phyloP scores from a whole-genome alignment of 2,113 vertebrate genomes.

The Pyxicephalus adspersus region DNA sequence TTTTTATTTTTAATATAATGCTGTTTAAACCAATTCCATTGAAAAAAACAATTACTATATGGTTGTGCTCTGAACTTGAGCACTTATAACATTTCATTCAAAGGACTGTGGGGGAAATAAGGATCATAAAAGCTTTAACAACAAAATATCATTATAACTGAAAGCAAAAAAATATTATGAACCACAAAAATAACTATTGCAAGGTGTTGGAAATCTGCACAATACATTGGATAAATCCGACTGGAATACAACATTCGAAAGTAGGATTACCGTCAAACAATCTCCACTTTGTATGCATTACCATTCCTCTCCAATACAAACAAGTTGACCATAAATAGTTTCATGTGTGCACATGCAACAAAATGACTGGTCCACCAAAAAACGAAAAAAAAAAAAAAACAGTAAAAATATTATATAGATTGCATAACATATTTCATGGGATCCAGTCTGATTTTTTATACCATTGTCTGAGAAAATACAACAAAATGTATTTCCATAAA shows the following conservation, averaged over 20 bases:
- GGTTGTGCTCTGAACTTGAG: no score
- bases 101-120: no score
- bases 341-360: neutral
- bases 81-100: no score
- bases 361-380: neutral
- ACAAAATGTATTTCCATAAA: constrained; percentile 9
- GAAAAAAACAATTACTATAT: no score
- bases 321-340: constrained; percentile 12
- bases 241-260: neutral
- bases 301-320: neutral
- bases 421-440: neutral
- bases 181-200: neutral
- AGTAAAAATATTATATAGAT: neutral
- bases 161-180: no score
- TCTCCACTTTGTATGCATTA: neutral
- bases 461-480: neutral
- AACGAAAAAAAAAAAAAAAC: constrained; percentile 7
- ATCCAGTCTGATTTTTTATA: neutral
- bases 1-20: no score
- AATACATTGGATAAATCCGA: neutral
- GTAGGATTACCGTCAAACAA: constrained; percentile 15
- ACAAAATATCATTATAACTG: no score
- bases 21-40: no score
- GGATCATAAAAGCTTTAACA: no score
- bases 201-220: neutral